Conservation (phyloP, 2,113 vertebrate species). For the Lepidothrix coronata region DNA sequence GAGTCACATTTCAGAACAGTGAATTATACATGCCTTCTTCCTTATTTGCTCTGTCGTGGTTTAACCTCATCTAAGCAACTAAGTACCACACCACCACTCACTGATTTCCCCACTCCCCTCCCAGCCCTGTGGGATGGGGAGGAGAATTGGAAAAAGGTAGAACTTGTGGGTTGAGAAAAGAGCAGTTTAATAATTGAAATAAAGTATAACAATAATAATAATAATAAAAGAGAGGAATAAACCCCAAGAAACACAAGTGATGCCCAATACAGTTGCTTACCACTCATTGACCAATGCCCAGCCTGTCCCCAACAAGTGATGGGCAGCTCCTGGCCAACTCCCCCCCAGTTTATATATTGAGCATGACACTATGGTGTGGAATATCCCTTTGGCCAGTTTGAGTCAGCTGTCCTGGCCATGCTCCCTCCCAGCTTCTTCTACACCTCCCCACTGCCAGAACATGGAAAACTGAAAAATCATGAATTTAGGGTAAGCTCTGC, state of each 20-base stretch:
- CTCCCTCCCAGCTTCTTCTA: background rate
- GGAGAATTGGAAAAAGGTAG: background rate
- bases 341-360: background rate
- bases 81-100: background rate
- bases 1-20: background rate
- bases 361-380: no score
- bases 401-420: background rate
- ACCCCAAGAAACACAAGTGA: background rate
- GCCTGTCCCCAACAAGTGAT: accelerated
- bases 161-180: background rate
- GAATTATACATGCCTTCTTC: background rate
- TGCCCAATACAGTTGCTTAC: accelerated
- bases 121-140: background rate
- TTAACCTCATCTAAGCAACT: background rate
- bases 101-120: background rate
- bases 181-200: background rate
- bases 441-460: background rate
- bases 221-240: background rate
- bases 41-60: background rate
- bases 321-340: background rate
- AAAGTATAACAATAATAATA: background rate
- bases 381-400: accelerated
- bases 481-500: background rate
- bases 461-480: background rate
- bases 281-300: background rate